A percentile compares a stretch with the other conserved stretches of the same genome.
Evolutionary conservation across 2,797 vertebrate genomes (phyloP).

Genomic region (Sebastes flavidus): DNA sequence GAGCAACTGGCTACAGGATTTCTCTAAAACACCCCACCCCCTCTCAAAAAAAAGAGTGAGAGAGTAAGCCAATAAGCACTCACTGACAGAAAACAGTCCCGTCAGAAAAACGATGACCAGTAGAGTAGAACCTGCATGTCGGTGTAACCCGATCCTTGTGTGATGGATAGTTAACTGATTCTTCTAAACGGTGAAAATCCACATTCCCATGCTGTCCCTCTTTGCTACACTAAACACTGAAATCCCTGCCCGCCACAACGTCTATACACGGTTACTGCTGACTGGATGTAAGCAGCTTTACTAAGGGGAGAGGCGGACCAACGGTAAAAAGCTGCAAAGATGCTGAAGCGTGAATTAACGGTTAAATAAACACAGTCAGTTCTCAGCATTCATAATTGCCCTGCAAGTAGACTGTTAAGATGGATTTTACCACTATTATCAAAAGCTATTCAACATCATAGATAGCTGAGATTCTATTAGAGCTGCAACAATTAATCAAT

Average conservation of each 20-base stretch:
- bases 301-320: neutral
- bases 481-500: too few relatives aligned
- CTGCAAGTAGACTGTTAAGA: neutral
- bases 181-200: conserved; percentile 63
- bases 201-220: conserved; percentile 69
- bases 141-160: conserved; percentile 74
- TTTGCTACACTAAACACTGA: conserved; percentile 31
- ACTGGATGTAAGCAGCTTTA: conserved; percentile 47
- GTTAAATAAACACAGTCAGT: conserved; percentile 1
- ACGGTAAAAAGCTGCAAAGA: conserved; percentile 23
- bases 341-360: conserved; percentile 15
- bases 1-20: neutral
- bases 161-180: conserved; percentile 81
- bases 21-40: neutral
- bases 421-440: neutral
- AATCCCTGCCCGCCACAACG: conserved; percentile 28
- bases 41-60: neutral
- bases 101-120: conserved; percentile 70
- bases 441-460: neutral
- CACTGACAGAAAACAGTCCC: conserved; percentile 61
- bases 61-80: conserved; percentile 13
- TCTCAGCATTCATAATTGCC: neutral
- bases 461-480: neutral
- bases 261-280: conserved; percentile 54
- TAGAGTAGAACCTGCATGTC: conserved; percentile 62